Base-by-base conservation (phyloP, 2,888 invertebrate species). In the Pheosia gnoma region DNA sequence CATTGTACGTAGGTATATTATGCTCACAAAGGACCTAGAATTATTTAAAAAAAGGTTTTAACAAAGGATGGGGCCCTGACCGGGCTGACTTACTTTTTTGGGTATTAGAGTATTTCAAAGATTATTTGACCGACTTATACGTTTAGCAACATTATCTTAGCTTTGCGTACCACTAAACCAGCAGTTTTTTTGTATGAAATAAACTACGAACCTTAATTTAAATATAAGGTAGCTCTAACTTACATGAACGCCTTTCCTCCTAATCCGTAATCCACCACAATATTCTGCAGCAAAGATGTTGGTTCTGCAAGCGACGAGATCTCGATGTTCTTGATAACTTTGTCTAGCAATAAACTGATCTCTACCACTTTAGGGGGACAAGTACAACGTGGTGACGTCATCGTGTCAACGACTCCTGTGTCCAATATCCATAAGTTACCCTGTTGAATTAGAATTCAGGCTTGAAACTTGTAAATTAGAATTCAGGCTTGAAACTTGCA, bases 401-500 rank as follows among this genome's bases (percentile, higher is more conserved):
- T 76, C 0, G 96, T 95, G 70, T 96, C 95, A 0, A 96, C 94
- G 55, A 96, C 94, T 11, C 97, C 97, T 10, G 94, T 94, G 79
- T 97, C 97, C 66, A 97, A 86, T 0, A 95, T 94, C 97, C 97
- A 97, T 8, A 97, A 89, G 66, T 95, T 94, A 57, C 95, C 95
- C 82, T 96, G 94, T 59, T 9, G 47, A 68, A 36, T 49, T 57
- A 66, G 3, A n/a, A 56, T 54, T 9, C 52, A 25, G 25, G 25
- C 25, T 25, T 25, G 25, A 25, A 25, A 25, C 25, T 25, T 25
- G 25, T 25, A 25, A 25, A 25, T 2, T 25, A 2, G 25, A 1
- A 25, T 25, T 2, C 52, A 25, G 25, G 25, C 25, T 25, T 25
- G 25, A 25, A 25, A 25, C 25, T 25, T 25, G 25, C 2, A 25